Conservation (phyloP, 1,140 invertebrate genomes). For the Drosophila leontia region DNA sequence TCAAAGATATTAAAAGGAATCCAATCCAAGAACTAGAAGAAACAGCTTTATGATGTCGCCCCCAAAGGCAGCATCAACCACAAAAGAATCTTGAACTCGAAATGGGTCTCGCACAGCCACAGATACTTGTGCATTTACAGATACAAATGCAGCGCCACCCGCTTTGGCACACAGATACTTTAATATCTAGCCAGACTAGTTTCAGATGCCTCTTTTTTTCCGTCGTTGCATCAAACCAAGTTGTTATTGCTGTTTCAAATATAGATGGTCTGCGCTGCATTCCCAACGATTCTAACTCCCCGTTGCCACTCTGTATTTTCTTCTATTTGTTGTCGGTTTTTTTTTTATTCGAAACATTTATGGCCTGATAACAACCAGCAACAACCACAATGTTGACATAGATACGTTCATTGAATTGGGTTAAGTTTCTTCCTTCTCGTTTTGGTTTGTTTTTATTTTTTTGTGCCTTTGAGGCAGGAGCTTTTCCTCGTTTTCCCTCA, state of each 20-base stretch:
- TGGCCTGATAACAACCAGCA: conserved; percentile 41
- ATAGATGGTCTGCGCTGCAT: conserved; percentile 41
- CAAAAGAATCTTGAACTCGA: conserved; percentile 69
- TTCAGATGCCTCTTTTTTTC: conserved; percentile 46
- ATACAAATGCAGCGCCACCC: conserved; percentile 33
- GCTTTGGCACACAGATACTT: conserved; percentile 45
- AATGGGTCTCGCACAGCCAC: conserved; percentile 52
- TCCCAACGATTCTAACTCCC: conserved; percentile 23
- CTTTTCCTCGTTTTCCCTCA: conserved; percentile 1
- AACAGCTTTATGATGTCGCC: conserved; percentile 29
- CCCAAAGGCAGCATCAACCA: conserved; percentile 24
- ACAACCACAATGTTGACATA: conserved; percentile 43
- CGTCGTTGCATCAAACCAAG: conserved; percentile 1
- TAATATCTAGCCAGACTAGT: conserved; percentile 59
- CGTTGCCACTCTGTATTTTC: not conserved
- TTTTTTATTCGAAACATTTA: conserved; percentile 48
- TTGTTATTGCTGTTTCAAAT: conserved; percentile 39
- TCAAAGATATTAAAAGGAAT: not conserved
- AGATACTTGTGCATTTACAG: conserved; percentile 30
- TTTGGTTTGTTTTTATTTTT: conserved; percentile 19
- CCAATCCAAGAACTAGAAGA: conserved; percentile 14
- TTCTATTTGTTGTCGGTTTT: conserved; percentile 2
- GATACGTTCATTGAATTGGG: conserved; percentile 51
- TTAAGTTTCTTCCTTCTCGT: conserved; percentile 36
- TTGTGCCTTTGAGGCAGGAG: conserved; percentile 7